These are phyloP conservation scores for Trichosurus vulpecula DNA, from an alignment of 2,797 vertebrate genomes.

Conservation along the genomic window DNA sequence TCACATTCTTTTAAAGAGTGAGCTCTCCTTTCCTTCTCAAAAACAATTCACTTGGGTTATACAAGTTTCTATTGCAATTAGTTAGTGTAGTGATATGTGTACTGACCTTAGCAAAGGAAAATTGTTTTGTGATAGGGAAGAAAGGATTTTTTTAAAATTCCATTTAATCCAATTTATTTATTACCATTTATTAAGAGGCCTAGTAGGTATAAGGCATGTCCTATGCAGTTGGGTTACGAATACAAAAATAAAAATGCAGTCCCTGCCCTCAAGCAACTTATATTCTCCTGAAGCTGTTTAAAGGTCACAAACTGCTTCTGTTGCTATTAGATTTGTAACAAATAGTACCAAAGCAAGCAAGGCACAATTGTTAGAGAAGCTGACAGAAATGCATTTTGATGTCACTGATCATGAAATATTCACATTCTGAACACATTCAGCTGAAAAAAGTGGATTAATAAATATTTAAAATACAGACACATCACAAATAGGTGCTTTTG, in stretches of 20 bases:
- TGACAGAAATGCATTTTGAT: background rate
- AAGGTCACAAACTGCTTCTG: background rate
- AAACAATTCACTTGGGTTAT: background rate
- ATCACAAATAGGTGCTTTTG: background rate
- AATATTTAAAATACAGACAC: background rate
- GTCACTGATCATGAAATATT: background rate
- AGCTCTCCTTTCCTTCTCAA: background rate
- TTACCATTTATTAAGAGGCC: background rate
- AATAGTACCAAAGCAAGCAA: background rate
- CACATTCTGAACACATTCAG: background rate
- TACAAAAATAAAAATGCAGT: background rate
- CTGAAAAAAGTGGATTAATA: background rate
- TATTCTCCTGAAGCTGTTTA: background rate
- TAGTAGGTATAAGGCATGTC: background rate
- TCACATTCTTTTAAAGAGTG: background rate
- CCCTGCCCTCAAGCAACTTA: background rate
- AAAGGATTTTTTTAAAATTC: background rate
- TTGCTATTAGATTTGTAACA: background rate
- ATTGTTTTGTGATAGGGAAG: background rate
- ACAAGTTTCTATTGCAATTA: background rate
- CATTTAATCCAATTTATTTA: background rate
- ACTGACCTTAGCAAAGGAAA: background rate
- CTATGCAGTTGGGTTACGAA: background rate
- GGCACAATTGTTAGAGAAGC: background rate
- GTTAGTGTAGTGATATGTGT: background rate